Evolutionary conservation across 1,140 invertebrate genomes (phyloP), one percentile per base, ranked within the genome.

Genomic region (Leptonema lineaticorne): DNA sequence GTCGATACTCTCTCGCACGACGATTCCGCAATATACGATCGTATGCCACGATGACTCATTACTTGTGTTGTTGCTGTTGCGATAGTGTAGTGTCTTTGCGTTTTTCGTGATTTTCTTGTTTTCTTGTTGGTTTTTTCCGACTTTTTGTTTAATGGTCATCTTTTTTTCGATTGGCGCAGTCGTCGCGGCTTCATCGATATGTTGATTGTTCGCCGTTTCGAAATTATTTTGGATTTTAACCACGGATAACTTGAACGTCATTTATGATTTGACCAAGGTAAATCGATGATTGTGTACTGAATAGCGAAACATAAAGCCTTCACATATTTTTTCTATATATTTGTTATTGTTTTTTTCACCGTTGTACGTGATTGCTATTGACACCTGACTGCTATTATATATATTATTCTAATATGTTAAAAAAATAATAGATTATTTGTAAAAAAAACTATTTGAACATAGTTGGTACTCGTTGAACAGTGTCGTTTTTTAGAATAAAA

Each of bases 231-330:
- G 30, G 24, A 53, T 9, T 9, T 9, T 16, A 27, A 16, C 57
- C 27, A 59, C 57, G 57, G 57, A 59, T 59, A 59, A 59, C 59
- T 45, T n/a, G 20, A 37, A 16, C 24, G 18, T 37, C 11, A 62
- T 62, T 37, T 20, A 62, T 62, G 59, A 62, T 46, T 27, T 62
- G 59, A 62, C 33, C 59, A 46, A 62, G 59, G 59, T 62, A 62
- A 58, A 28, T 58, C 26, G 48, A 53, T 53, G 48, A 9, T 20
- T 22, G 48, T 20, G 6, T 48, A 7, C 14, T 53, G 16, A 3
- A 20, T 4, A 53, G 11, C 16, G 48, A 14, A 5, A 4, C 16
- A 20, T 14, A 41, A 41, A 41, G 9, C 37, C 37, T 41, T 41
- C 37, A 41, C 37, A 41, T 11, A 11, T 16, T 4, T 33, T 33